Conservation (phyloP, 23 tunicate genomes). For the Oikopleura albicans region DNA sequence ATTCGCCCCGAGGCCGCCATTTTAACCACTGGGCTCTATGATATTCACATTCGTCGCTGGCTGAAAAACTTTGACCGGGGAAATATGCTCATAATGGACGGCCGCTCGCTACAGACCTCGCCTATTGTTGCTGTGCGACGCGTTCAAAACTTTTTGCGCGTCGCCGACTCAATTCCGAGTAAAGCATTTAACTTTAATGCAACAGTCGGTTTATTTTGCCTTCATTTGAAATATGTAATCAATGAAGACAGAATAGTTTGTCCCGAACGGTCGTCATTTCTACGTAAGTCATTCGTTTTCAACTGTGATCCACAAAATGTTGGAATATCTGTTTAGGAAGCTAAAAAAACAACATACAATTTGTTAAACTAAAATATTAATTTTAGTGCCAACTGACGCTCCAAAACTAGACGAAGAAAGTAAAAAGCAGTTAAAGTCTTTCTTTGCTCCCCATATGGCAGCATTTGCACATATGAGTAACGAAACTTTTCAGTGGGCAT, state of each 20-base stretch:
- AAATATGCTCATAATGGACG: slow-evolving; percentile 5
- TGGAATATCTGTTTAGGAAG: too few relatives aligned
- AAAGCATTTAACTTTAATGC: neutral
- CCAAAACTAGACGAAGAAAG: neutral
- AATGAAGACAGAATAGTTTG: neutral
- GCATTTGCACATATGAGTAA: neutral
- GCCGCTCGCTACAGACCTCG: neutral
- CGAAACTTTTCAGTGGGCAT: slow-evolving; percentile 4
- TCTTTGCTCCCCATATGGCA: slow-evolving; percentile 2
- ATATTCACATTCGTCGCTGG: slow-evolving; percentile 16
- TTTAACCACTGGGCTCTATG: neutral
- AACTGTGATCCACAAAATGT: too few relatives aligned
- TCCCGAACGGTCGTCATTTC: neutral
- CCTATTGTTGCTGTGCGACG: slow-evolving; percentile 17
- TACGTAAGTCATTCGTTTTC: neutral
- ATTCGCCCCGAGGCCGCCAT: slow-evolving; percentile 9
- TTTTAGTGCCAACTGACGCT: slow-evolving; percentile 1
- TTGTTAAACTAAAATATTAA: too few relatives aligned
- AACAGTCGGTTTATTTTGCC: slow-evolving; percentile 4
- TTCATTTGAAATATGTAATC: neutral
- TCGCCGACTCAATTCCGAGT: neutral
- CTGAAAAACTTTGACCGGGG: neutral
- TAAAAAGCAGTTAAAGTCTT: neutral
- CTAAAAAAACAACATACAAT: too few relatives aligned
- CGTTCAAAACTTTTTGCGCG: neutral